phyloP scores from a whole-genome alignment of 2,113 vertebrate genomes.

The Egretta garzetta region DNA sequence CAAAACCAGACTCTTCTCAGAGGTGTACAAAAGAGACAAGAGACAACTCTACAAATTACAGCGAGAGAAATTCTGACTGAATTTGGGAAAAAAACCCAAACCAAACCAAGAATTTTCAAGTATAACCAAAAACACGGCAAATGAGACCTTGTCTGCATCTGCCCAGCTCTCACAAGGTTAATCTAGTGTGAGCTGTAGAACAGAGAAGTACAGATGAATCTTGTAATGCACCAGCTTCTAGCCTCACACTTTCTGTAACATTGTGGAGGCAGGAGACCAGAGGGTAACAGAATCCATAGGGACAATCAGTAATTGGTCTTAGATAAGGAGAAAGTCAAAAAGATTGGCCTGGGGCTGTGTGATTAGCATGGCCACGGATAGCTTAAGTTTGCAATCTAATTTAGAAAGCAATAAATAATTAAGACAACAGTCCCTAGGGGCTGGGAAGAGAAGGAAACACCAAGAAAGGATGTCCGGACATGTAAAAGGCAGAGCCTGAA shows the following conservation, averaged over 20 bases:
- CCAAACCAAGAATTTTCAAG: neutral
- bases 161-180: neutral
- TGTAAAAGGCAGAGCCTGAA: neutral
- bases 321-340: neutral
- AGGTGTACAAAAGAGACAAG: neutral
- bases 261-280: neutral
- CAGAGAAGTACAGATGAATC: neutral
- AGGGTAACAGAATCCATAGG: neutral
- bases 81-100: too few species aligned
- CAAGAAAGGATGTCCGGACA: neutral
- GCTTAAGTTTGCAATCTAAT: neutral
- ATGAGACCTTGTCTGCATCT: neutral
- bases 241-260: neutral
- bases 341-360: neutral
- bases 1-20: neutral
- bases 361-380: neutral
- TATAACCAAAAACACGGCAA: neutral
- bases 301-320: neutral
- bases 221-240: neutral
- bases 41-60: neutral
- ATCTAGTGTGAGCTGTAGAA: neutral
- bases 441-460: neutral
- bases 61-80: neutral
- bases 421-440: neutral
- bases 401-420: conserved; percentile 12